These are phyloP conservation scores for Archivesica marissinica DNA, from an alignment of 1,140 invertebrate species.

Conservation along the genomic window DNA sequence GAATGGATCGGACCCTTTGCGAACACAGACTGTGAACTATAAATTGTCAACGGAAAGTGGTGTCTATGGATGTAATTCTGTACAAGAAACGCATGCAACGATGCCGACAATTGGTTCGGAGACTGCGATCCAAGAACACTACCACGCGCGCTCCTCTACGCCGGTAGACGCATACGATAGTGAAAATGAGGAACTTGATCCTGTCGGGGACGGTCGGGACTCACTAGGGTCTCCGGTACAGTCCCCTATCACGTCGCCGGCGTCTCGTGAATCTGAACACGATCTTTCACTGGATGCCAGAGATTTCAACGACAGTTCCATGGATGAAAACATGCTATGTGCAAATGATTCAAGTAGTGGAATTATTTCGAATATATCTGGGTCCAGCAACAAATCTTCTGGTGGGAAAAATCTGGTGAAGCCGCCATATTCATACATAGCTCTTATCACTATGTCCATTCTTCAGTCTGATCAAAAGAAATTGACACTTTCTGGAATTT, in stretches of 20 bases:
- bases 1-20: background rate
- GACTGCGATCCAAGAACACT: background rate
- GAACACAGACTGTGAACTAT: background rate
- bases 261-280: conserved; percentile 11
- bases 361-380: conserved; percentile 33
- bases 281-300: conserved; percentile 36
- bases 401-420: conserved; percentile 88
- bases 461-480: conserved; percentile 98
- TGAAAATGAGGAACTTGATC: conserved; percentile 46
- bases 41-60: background rate
- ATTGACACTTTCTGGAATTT: conserved; percentile 98
- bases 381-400: conserved; percentile 66
- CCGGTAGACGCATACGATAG: conserved; percentile 42
- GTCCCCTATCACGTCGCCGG: conserved; percentile 57
- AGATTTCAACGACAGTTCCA: conserved; percentile 45
- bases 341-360: conserved; percentile 45
- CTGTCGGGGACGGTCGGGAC: conserved; percentile 55
- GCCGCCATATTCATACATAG: conserved; percentile 99
- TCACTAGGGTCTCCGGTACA: conserved; percentile 47
- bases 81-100: background rate
- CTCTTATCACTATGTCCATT: conserved; percentile 99
- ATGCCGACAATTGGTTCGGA: conserved; percentile 5
- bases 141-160: conserved; percentile 48
- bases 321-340: conserved; percentile 27
- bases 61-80: background rate